These are phyloP conservation scores for Cydia fagiglandana DNA, from an alignment of 1,140 invertebrate species.

Conservation along the genomic window DNA sequence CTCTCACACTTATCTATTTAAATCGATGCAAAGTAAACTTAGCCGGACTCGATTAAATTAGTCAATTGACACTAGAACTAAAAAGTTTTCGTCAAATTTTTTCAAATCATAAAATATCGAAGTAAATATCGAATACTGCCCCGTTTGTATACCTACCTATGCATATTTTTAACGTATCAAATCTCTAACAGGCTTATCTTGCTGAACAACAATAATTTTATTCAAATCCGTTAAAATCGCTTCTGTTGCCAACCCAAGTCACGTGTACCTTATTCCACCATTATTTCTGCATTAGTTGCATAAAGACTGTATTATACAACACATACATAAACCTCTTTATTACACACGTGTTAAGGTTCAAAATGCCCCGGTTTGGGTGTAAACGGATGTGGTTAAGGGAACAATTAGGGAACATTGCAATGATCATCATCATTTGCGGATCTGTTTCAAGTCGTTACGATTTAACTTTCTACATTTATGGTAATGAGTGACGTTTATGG, in stretches of 20 bases:
- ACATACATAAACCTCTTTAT: background rate
- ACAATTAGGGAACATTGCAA: background rate
- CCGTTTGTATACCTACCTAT: no score
- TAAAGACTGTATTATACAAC: background rate
- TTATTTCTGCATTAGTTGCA: slow-evolving; percentile 28
- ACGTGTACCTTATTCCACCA: slow-evolving; percentile 2
- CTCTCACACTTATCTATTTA: no score
- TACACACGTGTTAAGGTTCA: background rate
- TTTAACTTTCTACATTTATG: slow-evolving; percentile 11
- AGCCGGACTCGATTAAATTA: no score
- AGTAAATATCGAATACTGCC: no score
- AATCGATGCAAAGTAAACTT: no score
- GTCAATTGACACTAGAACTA: no score
- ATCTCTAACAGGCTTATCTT: background rate
- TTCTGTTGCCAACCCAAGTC: slow-evolving; percentile 8
- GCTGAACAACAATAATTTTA: background rate
- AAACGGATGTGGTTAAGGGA: background rate
- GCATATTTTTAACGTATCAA: no score
- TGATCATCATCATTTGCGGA: slow-evolving; percentile 13
- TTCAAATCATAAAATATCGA: no score
- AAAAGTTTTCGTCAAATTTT: no score
- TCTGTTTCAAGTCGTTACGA: slow-evolving; percentile 14
- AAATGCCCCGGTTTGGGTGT: background rate
- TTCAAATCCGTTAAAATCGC: background rate
- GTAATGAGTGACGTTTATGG: background rate